A percentile compares a stretch with the other conserved stretches of the same genome.
Conservation (phyloP, 2,113 vertebrate species). For the Synchiropus splendidus region DNA sequence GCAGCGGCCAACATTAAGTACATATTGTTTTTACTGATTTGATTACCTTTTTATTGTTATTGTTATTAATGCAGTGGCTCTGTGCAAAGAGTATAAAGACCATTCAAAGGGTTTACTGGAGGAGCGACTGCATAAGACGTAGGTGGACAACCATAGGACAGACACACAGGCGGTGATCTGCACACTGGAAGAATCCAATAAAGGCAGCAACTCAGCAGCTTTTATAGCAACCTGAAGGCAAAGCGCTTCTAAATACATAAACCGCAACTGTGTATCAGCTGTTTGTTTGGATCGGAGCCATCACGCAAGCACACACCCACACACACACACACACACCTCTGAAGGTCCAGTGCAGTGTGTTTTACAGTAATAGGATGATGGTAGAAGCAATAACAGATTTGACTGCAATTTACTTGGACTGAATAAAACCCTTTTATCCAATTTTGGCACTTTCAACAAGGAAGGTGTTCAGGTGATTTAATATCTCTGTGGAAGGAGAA, state of each 20-base stretch:
- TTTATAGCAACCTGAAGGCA: slow-evolving; percentile 53
- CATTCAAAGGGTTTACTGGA: slow-evolving; percentile 28
- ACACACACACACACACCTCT: slow-evolving; percentile 7
- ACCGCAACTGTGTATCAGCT: slow-evolving; percentile 38
- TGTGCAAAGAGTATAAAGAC: too few species aligned
- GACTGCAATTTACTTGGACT: too few species aligned
- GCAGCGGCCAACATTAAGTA: slow-evolving; percentile 65
- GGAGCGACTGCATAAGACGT: slow-evolving; percentile 32
- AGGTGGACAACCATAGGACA: slow-evolving; percentile 42
- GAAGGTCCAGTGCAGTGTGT: slow-evolving; percentile 22
- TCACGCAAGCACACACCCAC: too few species aligned
- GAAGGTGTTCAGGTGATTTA: too few species aligned
- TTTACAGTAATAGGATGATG: slow-evolving; percentile 41
- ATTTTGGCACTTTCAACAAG: too few species aligned
- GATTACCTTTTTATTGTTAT: slow-evolving; percentile 71
- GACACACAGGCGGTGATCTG: slow-evolving; percentile 42
- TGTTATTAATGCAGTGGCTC: slow-evolving; percentile 66
- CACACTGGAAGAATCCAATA: slow-evolving; percentile 55
- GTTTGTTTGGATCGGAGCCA: too few species aligned
- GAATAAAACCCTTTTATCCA: too few species aligned
- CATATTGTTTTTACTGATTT: slow-evolving; percentile 72
- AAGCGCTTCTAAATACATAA: slow-evolving; percentile 45
- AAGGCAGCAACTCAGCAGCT: slow-evolving; percentile 54
- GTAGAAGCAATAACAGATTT: slow-evolving; percentile 24
- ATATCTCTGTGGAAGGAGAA: too few species aligned